Evolutionary conservation across 2,113 vertebrate species (phyloP).

Genomic region (Anthoscopus minutus): DNA sequence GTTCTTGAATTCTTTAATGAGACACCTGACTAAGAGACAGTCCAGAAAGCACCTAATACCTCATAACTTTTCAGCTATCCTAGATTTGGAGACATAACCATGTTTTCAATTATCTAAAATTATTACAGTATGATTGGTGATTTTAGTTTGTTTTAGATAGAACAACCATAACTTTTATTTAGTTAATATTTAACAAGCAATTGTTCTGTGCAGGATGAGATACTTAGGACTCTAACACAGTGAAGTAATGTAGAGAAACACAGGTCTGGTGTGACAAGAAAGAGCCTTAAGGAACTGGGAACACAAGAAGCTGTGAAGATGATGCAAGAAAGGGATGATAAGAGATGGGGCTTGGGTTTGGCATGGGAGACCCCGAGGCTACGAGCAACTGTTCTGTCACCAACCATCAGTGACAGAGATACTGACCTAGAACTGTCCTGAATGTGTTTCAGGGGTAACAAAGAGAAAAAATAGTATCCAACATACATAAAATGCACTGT

Average conservation of each 20-base stretch:
- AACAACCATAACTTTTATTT: neutral
- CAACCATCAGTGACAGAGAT: neutral
- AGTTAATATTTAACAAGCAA: neutral
- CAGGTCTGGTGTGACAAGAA: neutral
- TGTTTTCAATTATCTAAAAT: neutral
- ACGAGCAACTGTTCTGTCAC: neutral
- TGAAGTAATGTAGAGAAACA: neutral
- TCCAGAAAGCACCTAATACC: neutral
- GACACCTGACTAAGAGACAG: neutral
- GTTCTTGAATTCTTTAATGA: neutral
- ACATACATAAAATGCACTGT: neutral
- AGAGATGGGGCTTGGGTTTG: neutral
- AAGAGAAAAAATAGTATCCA: neutral
- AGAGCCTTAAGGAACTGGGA: neutral
- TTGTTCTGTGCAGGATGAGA: neutral
- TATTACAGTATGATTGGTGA: neutral
- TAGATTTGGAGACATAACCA: neutral
- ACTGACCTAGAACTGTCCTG: neutral
- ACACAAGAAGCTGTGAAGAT: neutral
- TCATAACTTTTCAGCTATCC: neutral
- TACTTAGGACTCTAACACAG: neutral
- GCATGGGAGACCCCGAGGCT: neutral
- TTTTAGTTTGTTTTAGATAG: neutral
- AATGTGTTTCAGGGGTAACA: neutral
- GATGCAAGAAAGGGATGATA: fast-evolving